Evolutionary conservation across 30 jellyfish, hydroid and myxozoan species (phyloP), one percentile per base, ranked within the genome.

Genomic region (Aurelia sp.): DNA sequence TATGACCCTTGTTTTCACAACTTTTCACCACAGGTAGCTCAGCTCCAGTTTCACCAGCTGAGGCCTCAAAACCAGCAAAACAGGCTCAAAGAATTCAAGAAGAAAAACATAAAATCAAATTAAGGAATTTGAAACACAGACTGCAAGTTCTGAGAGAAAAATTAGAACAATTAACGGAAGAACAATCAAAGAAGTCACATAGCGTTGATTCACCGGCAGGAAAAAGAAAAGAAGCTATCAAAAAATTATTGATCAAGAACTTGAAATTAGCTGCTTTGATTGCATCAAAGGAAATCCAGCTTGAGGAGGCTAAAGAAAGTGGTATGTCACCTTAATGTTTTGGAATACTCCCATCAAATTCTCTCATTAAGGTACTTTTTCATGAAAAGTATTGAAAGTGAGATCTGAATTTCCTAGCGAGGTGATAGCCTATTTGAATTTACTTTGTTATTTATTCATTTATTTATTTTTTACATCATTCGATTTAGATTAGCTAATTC

Each of bases 111-210:
- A 19, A 74, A 44, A 78, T 63, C 51, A 93, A 88, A 67, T 67
- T 93, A 51, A 67, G 41, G 38, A 88, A 74, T 51, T 77, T 93
- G 87, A 93, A 88, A 81, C 50, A 47, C 27, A 88, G 98, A 60
- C 67, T 93, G 71, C 68, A 85, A 53, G 13, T 58, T 22, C 62
- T 93, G 84, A 81, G 87, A 73, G 72, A 82, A 35, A 82, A 90
- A 67, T 59, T 82, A 31, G 80, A 65, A 40, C 91, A 88, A 71
- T 74, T 94, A 35, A 94, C 88, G 69, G 99, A 89, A 30, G 99
- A 89, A 74, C 99, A 94, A 55, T 91, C 99, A 52, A 94, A 94
- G 70, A 94, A 94, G 52, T 94, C 99, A 41, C 96, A 96, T 41
- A 84, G 95, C 40, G 76, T 66, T 12, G 79, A 88, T 66, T 74